Conservation (phyloP, 2,888 invertebrate species). For the Folsomia candida region DNA sequence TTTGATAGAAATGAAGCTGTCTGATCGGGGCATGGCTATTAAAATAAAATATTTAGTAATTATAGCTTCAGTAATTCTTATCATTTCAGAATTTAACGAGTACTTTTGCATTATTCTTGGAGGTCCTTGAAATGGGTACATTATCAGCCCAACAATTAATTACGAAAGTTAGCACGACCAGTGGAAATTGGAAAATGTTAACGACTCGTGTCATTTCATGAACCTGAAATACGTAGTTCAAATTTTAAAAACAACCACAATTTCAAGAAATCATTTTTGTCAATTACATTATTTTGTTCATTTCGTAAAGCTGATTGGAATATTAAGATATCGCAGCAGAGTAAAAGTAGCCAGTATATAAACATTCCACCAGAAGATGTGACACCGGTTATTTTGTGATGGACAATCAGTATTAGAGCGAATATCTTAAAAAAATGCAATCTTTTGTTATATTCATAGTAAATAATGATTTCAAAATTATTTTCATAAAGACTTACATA, state of each 20-base stretch:
- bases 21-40: conserved; percentile 56
- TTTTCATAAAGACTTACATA: neutral
- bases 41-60: neutral
- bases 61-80: neutral
- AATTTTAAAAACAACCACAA: too few relatives aligned
- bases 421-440: neutral
- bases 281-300: neutral
- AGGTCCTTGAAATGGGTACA: conserved; percentile 50
- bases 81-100: too few relatives aligned
- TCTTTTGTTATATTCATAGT: neutral
- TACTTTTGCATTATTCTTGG: neutral
- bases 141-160: conserved; percentile 78
- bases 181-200: neutral
- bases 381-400: neutral
- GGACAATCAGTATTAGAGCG: neutral
- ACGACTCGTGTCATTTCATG: neutral
- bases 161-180: neutral
- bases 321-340: conserved; percentile 44
- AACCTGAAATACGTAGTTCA: neutral
- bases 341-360: conserved; percentile 81
- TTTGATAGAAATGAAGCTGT: conserved; percentile 57
- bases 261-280: neutral
- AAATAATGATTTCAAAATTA: neutral
- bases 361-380: conserved; percentile 85
- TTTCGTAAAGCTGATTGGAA: neutral